phyloP scores from a whole-genome alignment of 2,888 invertebrate species.

The Callinectes sapidus region DNA sequence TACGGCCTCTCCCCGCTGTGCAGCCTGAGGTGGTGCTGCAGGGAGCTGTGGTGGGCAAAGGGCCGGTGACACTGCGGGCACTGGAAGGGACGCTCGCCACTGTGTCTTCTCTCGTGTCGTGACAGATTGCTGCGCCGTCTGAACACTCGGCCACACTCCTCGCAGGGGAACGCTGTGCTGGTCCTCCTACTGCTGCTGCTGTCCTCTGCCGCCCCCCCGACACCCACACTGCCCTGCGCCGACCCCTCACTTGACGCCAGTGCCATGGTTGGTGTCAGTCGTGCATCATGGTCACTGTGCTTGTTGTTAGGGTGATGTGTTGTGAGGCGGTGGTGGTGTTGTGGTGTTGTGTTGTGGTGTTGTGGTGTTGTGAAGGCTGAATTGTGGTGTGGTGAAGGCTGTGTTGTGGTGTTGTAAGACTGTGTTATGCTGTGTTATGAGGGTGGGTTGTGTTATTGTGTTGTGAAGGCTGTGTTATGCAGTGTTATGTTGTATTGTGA shows the following conservation, averaged over 20 bases:
- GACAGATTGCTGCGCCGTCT: conserved; percentile 20
- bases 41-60: conserved; percentile 28
- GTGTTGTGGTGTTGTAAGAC: too few relatives aligned
- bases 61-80: conserved; percentile 13
- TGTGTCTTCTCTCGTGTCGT: conserved; percentile 35
- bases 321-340: too few relatives aligned
- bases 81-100: conserved; percentile 30
- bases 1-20: conserved; percentile 50
- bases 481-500: too few relatives aligned
- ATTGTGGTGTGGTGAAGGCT: too few relatives aligned
- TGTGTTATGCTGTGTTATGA: too few relatives aligned
- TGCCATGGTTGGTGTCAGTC: too few relatives aligned
- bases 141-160: conserved; percentile 30
- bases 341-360: too few relatives aligned
- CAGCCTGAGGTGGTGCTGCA: conserved; percentile 15
- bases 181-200: too few relatives aligned
- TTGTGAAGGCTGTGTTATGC: too few relatives aligned
- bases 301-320: not conserved
- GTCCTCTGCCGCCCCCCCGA: not conserved
- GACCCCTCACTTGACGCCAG: not conserved
- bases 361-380: too few relatives aligned
- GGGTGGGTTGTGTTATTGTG: too few relatives aligned
- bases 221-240: not conserved
- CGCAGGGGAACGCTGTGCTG: not conserved
- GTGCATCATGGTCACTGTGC: not conserved